Evolutionary conservation across 1,140 invertebrate species (phyloP), one percentile per base, ranked within the genome.

Genomic region (Monochamus saltuarius): DNA sequence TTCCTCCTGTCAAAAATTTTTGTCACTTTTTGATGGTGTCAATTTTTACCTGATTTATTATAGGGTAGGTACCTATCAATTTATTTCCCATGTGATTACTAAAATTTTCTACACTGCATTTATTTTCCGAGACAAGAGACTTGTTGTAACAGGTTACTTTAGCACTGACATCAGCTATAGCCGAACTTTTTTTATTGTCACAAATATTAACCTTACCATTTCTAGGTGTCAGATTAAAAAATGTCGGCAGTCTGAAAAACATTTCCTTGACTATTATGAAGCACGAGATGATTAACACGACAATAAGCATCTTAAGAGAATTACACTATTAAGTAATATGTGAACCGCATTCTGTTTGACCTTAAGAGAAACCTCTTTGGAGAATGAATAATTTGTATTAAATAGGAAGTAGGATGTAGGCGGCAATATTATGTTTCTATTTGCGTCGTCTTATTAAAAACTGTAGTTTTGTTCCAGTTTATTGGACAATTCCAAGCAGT

Each of bases 1-100:
- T 70, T 54, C 65, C 67, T 59, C 62, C 65, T 70, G 70, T 72
- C 70, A 72, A 69, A 69, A 64, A 34, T 22, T 17, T 47, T 13
- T 40, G 59, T 65, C 64, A 65, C 39, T 49, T 62, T 51, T 13
- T 35, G 49, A 13, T 38, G 1, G 35, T 37, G 49, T 51, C 49
- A 51, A 47, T 16, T 22, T 47, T 47, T 47, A 47, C 45, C 45
- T 47, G 29, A 16, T 29, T 47, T 19, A 17, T 22, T n/a, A 7
- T 29, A 29, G 22, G 6, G 22, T 29, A 29, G 6, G 22, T 29
- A 29, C 22, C 22, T 29, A 29, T 29, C 22, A 29, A 29, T 2
- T 29, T 29, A 29, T 29, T 29, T 29, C 22, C 22, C 22, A 29
- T 29, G 22, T 29, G 22, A 6, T 29, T 29, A 29, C 22, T 29